A percentile compares a stretch with the other conserved stretches of the same genome.
Evolutionary conservation across 2,888 invertebrate genomes (phyloP).

Genomic region (Melieria crassipennis): DNA sequence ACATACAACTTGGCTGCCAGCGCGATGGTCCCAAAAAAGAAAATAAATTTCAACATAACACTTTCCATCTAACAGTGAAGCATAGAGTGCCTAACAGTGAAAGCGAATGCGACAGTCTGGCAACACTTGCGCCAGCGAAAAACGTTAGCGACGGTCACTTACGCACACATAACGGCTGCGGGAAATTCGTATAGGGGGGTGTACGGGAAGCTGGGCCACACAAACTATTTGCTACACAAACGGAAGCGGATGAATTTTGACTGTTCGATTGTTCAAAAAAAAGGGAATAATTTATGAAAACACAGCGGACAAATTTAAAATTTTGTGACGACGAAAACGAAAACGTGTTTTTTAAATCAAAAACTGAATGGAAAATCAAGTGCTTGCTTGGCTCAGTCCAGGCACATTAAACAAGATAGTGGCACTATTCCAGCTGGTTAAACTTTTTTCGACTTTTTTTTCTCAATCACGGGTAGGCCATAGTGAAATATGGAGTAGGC

Average conservation of each 20-base stretch:
- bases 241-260: slow-evolving; percentile 38
- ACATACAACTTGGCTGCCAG: slow-evolving; percentile 40
- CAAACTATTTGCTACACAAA: slow-evolving; percentile 26
- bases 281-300: slow-evolving; percentile 30
- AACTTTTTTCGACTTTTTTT: neutral
- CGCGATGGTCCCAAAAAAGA: neutral
- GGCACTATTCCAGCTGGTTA: neutral
- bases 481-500: too few species aligned
- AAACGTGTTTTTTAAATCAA: slow-evolving; percentile 30
- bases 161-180: slow-evolving; percentile 45
- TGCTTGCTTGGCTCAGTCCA: slow-evolving; percentile 32
- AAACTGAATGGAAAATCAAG: slow-evolving; percentile 31
- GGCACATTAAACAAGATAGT: neutral
- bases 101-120: neutral
- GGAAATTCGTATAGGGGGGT: neutral
- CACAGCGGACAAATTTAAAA: slow-evolving; percentile 39
- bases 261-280: slow-evolving; percentile 30
- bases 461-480: too few species aligned
- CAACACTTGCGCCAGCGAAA: neutral
- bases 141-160: slow-evolving; percentile 35
- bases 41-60: neutral
- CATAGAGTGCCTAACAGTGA: too few species aligned
- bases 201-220: too few species aligned
- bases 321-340: slow-evolving; percentile 39
- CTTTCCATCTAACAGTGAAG: neutral